Evolutionary conservation across 2,888 invertebrate genomes (phyloP), one percentile per base, ranked within the genome.

Genomic region (Agrotis exclamationis): DNA sequence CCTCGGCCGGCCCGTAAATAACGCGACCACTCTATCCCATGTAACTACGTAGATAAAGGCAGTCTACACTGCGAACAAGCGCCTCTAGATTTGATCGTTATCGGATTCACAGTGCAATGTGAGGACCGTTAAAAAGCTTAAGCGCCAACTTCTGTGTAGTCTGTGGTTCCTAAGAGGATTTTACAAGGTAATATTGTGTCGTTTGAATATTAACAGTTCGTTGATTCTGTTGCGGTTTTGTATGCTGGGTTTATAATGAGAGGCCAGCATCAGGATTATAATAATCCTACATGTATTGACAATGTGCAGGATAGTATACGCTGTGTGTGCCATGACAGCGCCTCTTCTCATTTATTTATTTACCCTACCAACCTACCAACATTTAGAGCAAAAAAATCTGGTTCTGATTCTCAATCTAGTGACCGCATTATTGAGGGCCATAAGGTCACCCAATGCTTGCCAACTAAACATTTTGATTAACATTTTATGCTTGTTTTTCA

Each of bases 1-100:
- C 87, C 84, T 79, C 77, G 76, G 76, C 80, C 64, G 76, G 78
- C 84, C 85, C 89, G 87, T 93, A 92, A 92, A 92, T 92, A 88
- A 90, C 89, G 76, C 76, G 82, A 83, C 79, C 83, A 84, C 82
- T 84, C 74, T 82, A 83, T 80, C 76, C 80, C 72, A 65, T 77
- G 73, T 81, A 71, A 83, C 78, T 80, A 76, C 78, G 54, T 60
- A 79, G 81, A 76, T 84, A 84, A 83, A 79, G 73, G 71, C 68
- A 51, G 74, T 75, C 73, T 75, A 74, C 66, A 82, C 60, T 79
- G 72, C 60, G 80, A 79, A 85, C 79, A 73, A 77, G 63, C 63
- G 74, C 74, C 80, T 76, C 74, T 71, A 79, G 85, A 76, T 76
- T 84, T 82, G 73, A 79, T 84, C 72, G 63, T 79, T 79, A 84